A percentile compares a stretch with the other conserved stretches of the same genome.
Conservation (phyloP, 2,888 invertebrate species). For the Zhengitettix transpicula region DNA sequence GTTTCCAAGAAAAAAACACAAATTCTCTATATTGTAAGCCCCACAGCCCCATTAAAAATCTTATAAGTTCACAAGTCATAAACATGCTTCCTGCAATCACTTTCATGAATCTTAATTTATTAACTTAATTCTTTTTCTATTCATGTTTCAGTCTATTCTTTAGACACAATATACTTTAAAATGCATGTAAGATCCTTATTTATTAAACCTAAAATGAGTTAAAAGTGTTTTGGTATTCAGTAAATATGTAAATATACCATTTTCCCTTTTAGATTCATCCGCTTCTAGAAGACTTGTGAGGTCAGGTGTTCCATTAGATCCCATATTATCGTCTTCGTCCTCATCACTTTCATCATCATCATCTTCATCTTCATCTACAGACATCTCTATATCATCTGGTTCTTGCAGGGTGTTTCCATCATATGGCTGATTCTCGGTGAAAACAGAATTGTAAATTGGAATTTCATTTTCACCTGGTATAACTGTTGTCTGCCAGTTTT, state of each 20-base stretch:
- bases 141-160: too few relatives aligned
- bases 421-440: constrained; percentile 7
- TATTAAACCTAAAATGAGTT: too few relatives aligned
- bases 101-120: too few relatives aligned
- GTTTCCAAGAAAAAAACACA: too few relatives aligned
- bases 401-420: constrained; percentile 9
- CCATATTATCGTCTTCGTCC: not conserved
- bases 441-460: constrained; percentile 12
- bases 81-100: too few relatives aligned
- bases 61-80: too few relatives aligned
- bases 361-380: constrained; percentile 21
- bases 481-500: constrained; percentile 13
- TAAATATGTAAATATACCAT: not conserved
- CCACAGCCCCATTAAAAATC: too few relatives aligned
- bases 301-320: constrained; percentile 23
- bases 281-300: constrained; percentile 33
- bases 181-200: too few relatives aligned
- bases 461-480: constrained; percentile 1
- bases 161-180: too few relatives aligned
- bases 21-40: too few relatives aligned
- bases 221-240: too few relatives aligned
- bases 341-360: not conserved
- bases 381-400: constrained; percentile 24
- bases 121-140: too few relatives aligned
- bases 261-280: constrained; percentile 17